phyloP scores from a whole-genome alignment of 2,797 vertebrate genomes.

The Eulemur coronatus region DNA sequence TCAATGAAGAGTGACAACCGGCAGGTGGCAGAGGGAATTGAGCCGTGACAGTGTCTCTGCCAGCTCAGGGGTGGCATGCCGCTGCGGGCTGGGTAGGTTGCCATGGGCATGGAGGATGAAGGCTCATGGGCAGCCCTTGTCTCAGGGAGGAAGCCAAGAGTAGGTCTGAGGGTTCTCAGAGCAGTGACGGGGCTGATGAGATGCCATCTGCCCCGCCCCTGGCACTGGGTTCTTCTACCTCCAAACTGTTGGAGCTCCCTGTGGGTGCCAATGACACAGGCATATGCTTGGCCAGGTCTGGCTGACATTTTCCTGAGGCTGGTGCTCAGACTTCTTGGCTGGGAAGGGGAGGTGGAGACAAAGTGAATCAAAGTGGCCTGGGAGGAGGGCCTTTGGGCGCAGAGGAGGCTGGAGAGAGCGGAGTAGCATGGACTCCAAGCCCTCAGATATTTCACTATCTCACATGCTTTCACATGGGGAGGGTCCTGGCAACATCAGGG shows the following conservation, averaged over 20 bases:
- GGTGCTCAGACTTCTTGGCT: conserved; percentile 51
- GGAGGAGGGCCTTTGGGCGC: background rate
- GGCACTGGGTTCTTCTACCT: conserved; percentile 18
- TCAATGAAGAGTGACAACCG: conserved; percentile 64
- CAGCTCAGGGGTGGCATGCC: conserved; percentile 45
- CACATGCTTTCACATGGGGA: background rate
- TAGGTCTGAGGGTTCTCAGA: conserved; percentile 14
- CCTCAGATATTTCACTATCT: background rate
- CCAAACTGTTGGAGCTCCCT: conserved; percentile 67
- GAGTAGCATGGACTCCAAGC: background rate
- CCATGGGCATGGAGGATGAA: conserved; percentile 53
- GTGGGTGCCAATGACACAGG: conserved; percentile 71
- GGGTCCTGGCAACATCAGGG: background rate
- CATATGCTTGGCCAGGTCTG: conserved; percentile 86
- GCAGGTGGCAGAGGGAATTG: conserved; percentile 64
- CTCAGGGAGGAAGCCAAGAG: conserved; percentile 49
- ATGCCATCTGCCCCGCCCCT: conserved; percentile 72
- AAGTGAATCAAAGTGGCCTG: background rate
- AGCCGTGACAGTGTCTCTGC: conserved; percentile 18
- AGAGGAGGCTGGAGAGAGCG: background rate
- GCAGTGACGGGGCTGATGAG: conserved; percentile 35
- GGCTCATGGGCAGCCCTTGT: conserved; percentile 46
- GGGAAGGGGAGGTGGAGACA: background rate
- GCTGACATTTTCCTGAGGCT: conserved; percentile 85
- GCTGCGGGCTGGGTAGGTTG: conserved; percentile 48